phyloP scores from a whole-genome alignment of 2,888 invertebrate species.

The Sinodicranocentrus sp. region DNA sequence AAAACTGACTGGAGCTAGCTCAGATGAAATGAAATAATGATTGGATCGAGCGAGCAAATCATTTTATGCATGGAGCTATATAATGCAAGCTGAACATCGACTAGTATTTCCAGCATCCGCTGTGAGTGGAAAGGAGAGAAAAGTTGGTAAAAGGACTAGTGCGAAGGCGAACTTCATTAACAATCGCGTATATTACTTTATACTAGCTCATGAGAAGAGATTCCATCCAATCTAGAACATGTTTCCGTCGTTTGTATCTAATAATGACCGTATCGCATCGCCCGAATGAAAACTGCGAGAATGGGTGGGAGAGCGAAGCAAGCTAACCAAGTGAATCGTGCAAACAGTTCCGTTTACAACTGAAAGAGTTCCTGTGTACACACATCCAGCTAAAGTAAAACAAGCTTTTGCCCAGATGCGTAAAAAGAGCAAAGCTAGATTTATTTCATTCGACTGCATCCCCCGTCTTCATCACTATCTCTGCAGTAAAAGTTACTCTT shows the following conservation, averaged over 20 bases:
- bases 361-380: constrained; percentile 7
- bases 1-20: neutral
- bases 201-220: neutral
- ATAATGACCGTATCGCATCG: constrained; percentile 7
- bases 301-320: neutral
- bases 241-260: neutral
- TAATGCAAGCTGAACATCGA: neutral
- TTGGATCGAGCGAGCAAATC: neutral
- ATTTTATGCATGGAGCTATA: neutral
- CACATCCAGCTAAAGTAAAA: neutral
- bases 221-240: neutral
- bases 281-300: neutral
- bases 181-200: constrained; percentile 2
- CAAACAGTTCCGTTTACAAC: constrained; percentile 22
- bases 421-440: constrained; percentile 19
- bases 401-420: neutral
- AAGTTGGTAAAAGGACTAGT: neutral
- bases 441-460: constrained; percentile 22
- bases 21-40: constrained; percentile 1
- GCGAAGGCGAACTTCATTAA: constrained; percentile 22
- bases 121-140: neutral
- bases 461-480: neutral
- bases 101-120: too few relatives aligned
- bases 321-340: neutral
- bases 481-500: neutral